Conservation (phyloP, 1,140 invertebrate genomes). For the Vollenhovia emeryi region DNA sequence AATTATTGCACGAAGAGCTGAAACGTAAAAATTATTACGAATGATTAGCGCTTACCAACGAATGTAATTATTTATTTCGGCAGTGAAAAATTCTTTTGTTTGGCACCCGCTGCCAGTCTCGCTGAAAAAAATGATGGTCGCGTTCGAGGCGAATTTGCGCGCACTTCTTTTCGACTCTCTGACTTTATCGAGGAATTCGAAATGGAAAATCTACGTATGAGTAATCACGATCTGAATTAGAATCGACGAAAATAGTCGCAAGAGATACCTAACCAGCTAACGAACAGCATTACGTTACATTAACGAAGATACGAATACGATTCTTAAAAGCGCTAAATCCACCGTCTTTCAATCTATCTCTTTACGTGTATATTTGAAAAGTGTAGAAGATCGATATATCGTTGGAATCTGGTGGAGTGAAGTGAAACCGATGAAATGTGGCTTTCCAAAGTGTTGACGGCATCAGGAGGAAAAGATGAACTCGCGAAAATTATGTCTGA, state of each 20-base stretch:
- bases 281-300: slow-evolving; percentile 37
- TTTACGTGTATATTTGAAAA: background rate
- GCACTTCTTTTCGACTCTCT: background rate
- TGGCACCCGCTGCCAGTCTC: slow-evolving; percentile 20
- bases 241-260: slow-evolving; percentile 31
- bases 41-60: background rate
- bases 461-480: background rate
- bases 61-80: slow-evolving; percentile 25
- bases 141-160: background rate
- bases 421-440: background rate
- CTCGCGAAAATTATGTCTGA: background rate
- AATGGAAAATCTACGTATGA: slow-evolving; percentile 38
- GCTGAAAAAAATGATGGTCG: background rate
- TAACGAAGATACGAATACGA: slow-evolving; percentile 48
- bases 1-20: slow-evolving; percentile 12
- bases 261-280: slow-evolving; percentile 39
- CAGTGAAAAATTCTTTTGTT: slow-evolving; percentile 35
- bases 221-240: slow-evolving; percentile 44
- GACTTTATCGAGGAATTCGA: background rate
- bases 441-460: background rate
- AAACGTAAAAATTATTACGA: slow-evolving; percentile 22
- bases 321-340: slow-evolving; percentile 38
- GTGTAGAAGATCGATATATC: slow-evolving; percentile 31
- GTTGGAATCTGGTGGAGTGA: background rate
- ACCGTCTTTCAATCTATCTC: background rate